phyloP scores from a whole-genome alignment of 2,888 invertebrate species.

The Latrodectus hesperus region DNA sequence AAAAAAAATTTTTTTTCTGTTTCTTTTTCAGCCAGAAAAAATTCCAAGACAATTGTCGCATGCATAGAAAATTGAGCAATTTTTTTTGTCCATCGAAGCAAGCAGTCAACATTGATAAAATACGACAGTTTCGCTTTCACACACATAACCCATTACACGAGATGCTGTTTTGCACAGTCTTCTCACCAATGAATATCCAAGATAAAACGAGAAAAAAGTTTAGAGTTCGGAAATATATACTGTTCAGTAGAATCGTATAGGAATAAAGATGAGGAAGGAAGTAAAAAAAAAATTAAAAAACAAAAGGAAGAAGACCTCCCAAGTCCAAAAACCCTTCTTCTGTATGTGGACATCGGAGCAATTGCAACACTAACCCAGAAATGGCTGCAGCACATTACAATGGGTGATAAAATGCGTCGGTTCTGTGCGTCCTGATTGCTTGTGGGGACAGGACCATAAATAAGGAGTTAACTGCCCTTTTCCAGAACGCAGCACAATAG shows the following conservation, averaged over 20 bases:
- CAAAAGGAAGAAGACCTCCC: constrained; percentile 8
- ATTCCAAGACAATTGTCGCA: too few relatives aligned
- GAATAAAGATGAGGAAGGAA: background rate
- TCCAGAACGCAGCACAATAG: constrained; percentile 46
- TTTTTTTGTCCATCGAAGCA: too few relatives aligned
- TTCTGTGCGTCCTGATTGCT: constrained; percentile 45
- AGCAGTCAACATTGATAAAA: too few relatives aligned
- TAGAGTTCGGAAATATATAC: background rate
- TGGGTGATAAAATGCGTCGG: constrained; percentile 63
- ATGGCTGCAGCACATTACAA: constrained; percentile 41
- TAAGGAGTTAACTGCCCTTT: constrained; percentile 46
- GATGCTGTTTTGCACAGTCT: too few relatives aligned
- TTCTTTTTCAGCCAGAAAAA: too few relatives aligned
- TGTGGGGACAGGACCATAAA: constrained; percentile 42
- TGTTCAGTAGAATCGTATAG: background rate
- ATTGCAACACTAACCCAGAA: constrained; percentile 56
- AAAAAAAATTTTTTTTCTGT: too few relatives aligned
- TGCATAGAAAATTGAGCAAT: too few relatives aligned
- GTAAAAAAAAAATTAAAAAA: constrained; percentile 6
- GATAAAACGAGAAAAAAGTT: background rate
- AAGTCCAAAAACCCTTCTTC: constrained; percentile 31
- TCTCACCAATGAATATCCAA: too few relatives aligned
- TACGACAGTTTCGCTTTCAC: too few relatives aligned
- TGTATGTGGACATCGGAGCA: background rate
- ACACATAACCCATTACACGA: too few relatives aligned